Evolutionary conservation across 2,113 vertebrate species (phyloP), one percentile per base, ranked within the genome.

Genomic region (Pandion haliaetus): DNA sequence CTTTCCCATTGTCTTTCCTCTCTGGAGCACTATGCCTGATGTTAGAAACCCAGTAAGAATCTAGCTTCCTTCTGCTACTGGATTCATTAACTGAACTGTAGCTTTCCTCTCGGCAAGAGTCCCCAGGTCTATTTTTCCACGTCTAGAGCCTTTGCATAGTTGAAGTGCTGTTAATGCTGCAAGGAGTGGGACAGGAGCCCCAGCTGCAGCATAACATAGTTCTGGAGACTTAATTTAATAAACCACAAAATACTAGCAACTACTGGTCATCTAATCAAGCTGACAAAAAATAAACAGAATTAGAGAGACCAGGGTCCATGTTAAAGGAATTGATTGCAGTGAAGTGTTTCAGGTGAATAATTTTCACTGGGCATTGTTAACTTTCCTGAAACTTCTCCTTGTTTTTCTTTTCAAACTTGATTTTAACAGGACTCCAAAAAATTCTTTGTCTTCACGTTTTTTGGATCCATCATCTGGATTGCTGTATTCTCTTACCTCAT

Each of bases 391-490:
- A 73, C 17, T 16, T 84, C 26, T 95, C 24, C 12, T 4, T 57
- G 44, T 29, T 77, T 82, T 54, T 80, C 34, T 79, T 83, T 91
- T 81, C 77, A 47, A 95, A 90, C 79, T 93, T 45, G 34, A 40
- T 91, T 94, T 98, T 25, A 93, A 95, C 97, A 99, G 99, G 98
- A 98, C 91, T 99, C 98, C 44, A 99, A 95, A 88, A 99, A 97
- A 90, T 99, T 98, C 96, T 99, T 99, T 95, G 98, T 95, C 54
- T 23, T 98, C 83, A 99, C 99, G 1, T 99, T 99, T 93, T 97
- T 99, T 74, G 99, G 99, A 87, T 99, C 99, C 62, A 99, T 99
- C 93, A 6, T 98, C 62, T 99, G 99, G 99, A 99, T 99, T 89
- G 99, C 97, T 71, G 88, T 97, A 16, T 99, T 99, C 96, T 99